Conservation (phyloP, 2,888 invertebrate genomes). For the Drosophila picticornis region DNA sequence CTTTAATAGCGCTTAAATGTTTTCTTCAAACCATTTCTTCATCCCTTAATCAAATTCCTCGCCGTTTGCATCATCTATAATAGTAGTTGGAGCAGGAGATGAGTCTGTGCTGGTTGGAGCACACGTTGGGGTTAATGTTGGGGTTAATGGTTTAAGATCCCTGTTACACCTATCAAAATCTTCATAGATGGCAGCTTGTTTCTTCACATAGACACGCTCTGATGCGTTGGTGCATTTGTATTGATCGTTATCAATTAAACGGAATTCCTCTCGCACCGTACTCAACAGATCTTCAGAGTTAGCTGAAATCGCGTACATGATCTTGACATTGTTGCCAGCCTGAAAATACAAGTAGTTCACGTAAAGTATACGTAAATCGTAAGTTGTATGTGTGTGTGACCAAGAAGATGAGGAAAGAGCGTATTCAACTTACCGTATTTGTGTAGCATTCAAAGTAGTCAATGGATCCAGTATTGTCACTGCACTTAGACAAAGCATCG, state of each 20-base stretch:
- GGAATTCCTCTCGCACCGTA: conserved; percentile 45
- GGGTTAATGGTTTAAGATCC: conserved; percentile 32
- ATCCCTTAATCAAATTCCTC: neutral
- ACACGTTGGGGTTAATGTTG: too few species aligned
- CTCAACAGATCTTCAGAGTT: conserved; percentile 57
- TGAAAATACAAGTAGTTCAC: conserved; percentile 1
- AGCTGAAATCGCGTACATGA: conserved; percentile 60
- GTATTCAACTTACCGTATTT: conserved; percentile 44
- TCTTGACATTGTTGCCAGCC: conserved; percentile 46
- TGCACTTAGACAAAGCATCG: conserved; percentile 41
- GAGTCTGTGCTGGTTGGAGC: conserved; percentile 12
- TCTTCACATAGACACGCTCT: conserved; percentile 52
- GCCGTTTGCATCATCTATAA: neutral
- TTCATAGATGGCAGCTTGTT: conserved; percentile 27
- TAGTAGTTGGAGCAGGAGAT: neutral
- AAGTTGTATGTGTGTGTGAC: neutral
- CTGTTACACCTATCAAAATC: conserved; percentile 55
- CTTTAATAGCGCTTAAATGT: conserved; percentile 32
- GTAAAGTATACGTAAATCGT: neutral
- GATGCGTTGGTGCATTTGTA: conserved; percentile 65
- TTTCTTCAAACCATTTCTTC: conserved; percentile 1
- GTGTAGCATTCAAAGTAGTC: conserved; percentile 63
- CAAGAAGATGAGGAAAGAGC: neutral
- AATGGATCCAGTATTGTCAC: neutral
- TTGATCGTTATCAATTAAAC: conserved; percentile 35